These are phyloP conservation scores for Calyptommatus sinebrachiatus DNA, from an alignment of 2,113 vertebrate genomes.

Conservation along the genomic window DNA sequence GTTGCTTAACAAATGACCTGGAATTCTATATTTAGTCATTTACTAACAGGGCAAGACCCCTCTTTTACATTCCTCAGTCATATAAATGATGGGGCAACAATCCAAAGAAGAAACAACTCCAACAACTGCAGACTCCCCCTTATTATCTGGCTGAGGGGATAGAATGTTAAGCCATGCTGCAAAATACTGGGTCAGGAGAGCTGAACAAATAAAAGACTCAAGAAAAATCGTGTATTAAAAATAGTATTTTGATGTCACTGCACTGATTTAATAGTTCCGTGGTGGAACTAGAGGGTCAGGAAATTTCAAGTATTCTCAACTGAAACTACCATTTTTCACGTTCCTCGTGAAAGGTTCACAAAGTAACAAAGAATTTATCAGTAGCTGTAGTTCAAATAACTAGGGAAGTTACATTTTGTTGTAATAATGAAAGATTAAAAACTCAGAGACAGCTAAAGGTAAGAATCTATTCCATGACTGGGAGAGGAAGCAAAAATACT, in stretches of 20 bases:
- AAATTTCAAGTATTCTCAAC: slow-evolving; percentile 1
- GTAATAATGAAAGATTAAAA: slow-evolving; percentile 23
- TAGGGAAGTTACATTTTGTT: slow-evolving; percentile 25
- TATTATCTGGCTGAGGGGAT: too few relatives aligned
- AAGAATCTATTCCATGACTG: background rate
- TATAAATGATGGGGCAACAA: background rate
- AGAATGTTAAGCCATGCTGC: background rate
- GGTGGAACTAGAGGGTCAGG: background rate
- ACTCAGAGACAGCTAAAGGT: background rate
- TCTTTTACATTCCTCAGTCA: background rate
- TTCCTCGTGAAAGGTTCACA: slow-evolving; percentile 20
- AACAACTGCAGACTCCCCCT: background rate
- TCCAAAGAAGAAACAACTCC: background rate
- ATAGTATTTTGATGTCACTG: background rate
- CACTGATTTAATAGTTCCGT: slow-evolving; percentile 4
- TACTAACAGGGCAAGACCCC: background rate
- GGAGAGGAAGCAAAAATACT: background rate
- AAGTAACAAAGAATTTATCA: background rate
- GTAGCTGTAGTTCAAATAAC: slow-evolving; percentile 4
- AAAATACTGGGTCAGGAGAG: background rate
- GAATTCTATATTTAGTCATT: slow-evolving; percentile 6
- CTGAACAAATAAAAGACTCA: background rate
- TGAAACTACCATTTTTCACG: slow-evolving; percentile 9
- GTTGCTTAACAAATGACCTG: background rate
- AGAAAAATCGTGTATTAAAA: background rate